A percentile compares a stretch with the other conserved stretches of the same genome.
Conservation (phyloP, 2,888 invertebrate genomes). For the Cataglyphis livida region DNA sequence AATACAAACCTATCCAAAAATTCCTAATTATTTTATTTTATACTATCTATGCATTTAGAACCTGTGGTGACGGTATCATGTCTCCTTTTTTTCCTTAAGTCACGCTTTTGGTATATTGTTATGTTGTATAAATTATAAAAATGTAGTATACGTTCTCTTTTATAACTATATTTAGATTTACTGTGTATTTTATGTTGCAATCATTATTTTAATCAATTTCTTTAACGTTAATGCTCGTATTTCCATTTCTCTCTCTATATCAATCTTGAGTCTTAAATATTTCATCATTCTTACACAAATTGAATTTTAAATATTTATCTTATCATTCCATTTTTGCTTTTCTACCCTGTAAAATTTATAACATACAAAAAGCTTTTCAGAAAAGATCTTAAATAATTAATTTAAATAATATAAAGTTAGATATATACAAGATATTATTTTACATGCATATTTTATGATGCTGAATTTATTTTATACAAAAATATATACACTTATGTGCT, state of each 20-base stretch:
- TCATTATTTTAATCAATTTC: constrained; percentile 53
- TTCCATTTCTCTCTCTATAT: constrained; percentile 7
- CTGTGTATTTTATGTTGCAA: constrained; percentile 66
- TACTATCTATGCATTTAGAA: constrained; percentile 76
- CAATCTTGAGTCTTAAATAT: constrained; percentile 29
- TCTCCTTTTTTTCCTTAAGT: constrained; percentile 64
- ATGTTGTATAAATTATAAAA: constrained; percentile 66
- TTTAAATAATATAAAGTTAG: constrained; percentile 1
- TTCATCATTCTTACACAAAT: constrained; percentile 26
- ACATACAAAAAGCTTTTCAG: constrained; percentile 29
- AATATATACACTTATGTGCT: background rate
- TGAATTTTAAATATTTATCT: constrained; percentile 19
- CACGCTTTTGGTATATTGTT: constrained; percentile 72
- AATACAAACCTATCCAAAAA: constrained; percentile 57
- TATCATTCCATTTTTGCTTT: constrained; percentile 24
- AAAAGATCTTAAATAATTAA: constrained; percentile 13
- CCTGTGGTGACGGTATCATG: constrained; percentile 77
- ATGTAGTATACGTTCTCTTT: constrained; percentile 66
- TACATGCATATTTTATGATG: background rate
- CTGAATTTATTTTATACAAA: background rate
- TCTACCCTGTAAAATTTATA: constrained; percentile 6
- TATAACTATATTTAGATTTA: constrained; percentile 72
- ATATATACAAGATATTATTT: background rate
- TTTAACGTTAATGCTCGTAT: constrained; percentile 50
- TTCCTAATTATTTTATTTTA: constrained; percentile 64